Percentiles rank a stretch among this genome's conserved stretches.
Conservation (phyloP, 35 echinoderm and acorn worm species). For the Anneissia japonica region DNA sequence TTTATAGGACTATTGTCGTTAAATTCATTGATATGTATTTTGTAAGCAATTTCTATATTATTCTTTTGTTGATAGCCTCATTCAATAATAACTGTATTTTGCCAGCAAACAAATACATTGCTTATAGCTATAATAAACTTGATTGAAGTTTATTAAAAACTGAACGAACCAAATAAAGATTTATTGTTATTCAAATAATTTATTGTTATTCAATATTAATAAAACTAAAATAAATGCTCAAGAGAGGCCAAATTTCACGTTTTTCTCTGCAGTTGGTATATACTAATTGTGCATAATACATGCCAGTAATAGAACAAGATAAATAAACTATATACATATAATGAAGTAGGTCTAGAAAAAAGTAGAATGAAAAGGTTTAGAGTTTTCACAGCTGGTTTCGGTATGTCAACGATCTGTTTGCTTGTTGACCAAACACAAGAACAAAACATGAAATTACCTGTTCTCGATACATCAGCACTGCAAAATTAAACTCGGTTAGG, state of each 20-base stretch:
- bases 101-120: background rate
- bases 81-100: background rate
- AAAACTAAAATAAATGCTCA: background rate
- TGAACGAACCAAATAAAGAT: background rate
- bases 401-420: too few species aligned
- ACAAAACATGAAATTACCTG: too few species aligned
- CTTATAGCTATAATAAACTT: background rate
- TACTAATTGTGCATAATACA: background rate
- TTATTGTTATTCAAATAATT: conserved; percentile 1
- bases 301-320: background rate
- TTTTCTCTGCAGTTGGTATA: background rate
- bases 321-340: background rate
- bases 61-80: background rate
- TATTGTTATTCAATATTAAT: background rate
- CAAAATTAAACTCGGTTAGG: too few species aligned
- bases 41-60: background rate
- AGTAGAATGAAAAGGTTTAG: background rate
- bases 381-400: too few species aligned
- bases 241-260: background rate
- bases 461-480: too few species aligned
- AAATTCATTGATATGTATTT: background rate
- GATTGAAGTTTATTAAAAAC: background rate
- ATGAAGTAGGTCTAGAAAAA: background rate
- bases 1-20: background rate
- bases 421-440: too few species aligned